Percentiles rank a stretch among this genome's conserved stretches.
Evolutionary conservation across 1,140 invertebrate genomes (phyloP).

Genomic region (Tetraneura akinire): DNA sequence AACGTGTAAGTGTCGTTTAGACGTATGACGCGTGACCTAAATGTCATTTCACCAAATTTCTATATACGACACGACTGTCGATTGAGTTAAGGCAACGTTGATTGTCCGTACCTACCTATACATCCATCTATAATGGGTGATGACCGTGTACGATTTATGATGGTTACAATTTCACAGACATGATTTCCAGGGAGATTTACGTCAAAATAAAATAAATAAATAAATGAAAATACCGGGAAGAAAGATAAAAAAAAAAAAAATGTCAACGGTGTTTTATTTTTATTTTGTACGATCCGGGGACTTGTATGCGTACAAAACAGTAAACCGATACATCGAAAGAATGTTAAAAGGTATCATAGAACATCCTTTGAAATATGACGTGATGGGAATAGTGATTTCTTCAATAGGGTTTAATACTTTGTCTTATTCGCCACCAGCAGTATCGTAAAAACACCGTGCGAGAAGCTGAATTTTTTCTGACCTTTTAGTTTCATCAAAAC

Average conservation of each 20-base stretch:
- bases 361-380: conserved; percentile 32
- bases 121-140: conserved; percentile 23
- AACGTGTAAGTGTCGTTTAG: neutral
- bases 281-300: neutral
- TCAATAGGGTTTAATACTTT: conserved; percentile 1
- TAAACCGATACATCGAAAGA: conserved; percentile 28
- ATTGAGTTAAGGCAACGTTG: neutral
- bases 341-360: conserved; percentile 26
- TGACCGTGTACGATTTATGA: conserved; percentile 1
- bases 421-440: neutral
- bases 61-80: neutral
- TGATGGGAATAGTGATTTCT: conserved; percentile 32
- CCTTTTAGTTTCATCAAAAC: neutral
- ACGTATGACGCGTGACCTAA: conserved; percentile 7
- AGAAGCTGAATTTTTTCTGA: neutral
- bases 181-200: neutral
- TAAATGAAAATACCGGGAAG: neutral
- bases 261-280: conserved; percentile 9
- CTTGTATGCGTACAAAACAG: neutral
- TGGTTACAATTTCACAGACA: neutral
- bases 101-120: neutral
- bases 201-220: neutral
- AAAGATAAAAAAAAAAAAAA: neutral
- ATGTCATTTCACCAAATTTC: conserved; percentile 3
- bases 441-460: neutral